Conservation (phyloP, 2,888 invertebrate species). For the Crossocerus cetratus region DNA sequence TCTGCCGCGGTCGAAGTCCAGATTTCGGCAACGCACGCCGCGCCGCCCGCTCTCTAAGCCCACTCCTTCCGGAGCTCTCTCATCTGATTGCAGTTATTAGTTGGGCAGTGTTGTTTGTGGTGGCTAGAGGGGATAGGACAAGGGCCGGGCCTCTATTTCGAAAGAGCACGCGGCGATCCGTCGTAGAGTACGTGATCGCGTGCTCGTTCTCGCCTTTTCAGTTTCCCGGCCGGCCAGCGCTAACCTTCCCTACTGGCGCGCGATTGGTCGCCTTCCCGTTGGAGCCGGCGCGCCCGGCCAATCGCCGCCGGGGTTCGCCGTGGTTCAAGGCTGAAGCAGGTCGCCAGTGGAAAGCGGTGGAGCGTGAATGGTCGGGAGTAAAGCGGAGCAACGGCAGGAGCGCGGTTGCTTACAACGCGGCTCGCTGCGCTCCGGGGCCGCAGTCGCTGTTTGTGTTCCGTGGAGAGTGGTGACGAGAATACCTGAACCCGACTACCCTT, state of each 20-base stretch:
- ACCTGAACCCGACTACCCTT: not conserved
- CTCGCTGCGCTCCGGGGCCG: not conserved
- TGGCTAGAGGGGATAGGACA: not conserved
- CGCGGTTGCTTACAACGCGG: not conserved
- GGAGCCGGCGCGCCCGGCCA: slow-evolving; percentile 8
- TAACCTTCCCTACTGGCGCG: not conserved
- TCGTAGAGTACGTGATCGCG: slow-evolving; percentile 22
- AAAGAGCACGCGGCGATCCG: slow-evolving; percentile 17
- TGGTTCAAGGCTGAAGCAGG: slow-evolving; percentile 19
- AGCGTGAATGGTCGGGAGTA: too few species aligned
- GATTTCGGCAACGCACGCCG: too few species aligned
- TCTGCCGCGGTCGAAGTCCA: too few species aligned
- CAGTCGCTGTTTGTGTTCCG: slow-evolving; percentile 42
- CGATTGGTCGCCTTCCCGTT: slow-evolving; percentile 23
- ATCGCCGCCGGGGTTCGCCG: slow-evolving; percentile 1
- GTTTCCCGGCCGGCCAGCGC: not conserved
- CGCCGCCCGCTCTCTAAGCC: too few species aligned
- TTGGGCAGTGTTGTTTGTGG: not conserved
- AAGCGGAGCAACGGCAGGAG: not conserved
- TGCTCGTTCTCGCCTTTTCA: slow-evolving; percentile 15
- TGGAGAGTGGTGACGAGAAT: not conserved
- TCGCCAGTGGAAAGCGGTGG: slow-evolving; percentile 9
- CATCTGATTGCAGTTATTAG: not conserved
- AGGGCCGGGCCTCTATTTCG: slow-evolving; percentile 24
- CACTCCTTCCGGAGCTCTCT: too few species aligned